Evolutionary conservation across 2,113 vertebrate genomes (phyloP), one percentile per base, ranked within the genome.

Genomic region (Microtus pennsylvanicus): DNA sequence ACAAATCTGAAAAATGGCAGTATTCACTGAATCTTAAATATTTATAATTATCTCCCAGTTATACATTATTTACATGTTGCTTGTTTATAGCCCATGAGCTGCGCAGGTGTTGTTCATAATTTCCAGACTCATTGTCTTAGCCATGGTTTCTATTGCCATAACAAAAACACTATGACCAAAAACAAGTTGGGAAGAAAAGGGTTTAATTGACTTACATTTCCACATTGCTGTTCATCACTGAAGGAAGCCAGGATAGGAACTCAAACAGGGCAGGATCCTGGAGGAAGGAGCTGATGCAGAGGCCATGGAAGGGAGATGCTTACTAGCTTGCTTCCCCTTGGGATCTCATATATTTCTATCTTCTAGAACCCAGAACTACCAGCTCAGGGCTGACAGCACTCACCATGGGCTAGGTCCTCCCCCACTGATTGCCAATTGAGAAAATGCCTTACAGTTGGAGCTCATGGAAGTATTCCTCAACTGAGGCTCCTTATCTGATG

Each of bases 11-110:
- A 97, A 81, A 88, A 82, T 45, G 96, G 50, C 11, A 91, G 96
- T 95, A 35, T 93, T 94, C 50, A 95, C 0, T 93, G 52, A 76
- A 87, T 96, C 80, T 90, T 90, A 47, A 97, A 26, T 95, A 38
- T 96, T 97, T 97, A 93, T 91, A 96, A 80, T 95, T 95, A 87
- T 87, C 77, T 95, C 69, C 86, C 92, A 55, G 21, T 94, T 95
- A 87, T 78, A 95, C 94, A 92, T 94, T 58, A 69, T 94, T 2
- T 5, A 77, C 33, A 83, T 47, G 90, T 83, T 97, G 83, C 83
- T 91, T 92, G 77, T 97, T 97, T 72, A 75, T 4, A 61, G 52
- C 91, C 86, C 70, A 95, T 42, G 38, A 95, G 93, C 55, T 89
- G 95, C 93, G 92, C 4, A 61, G 38, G 65, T 89, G 77, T 81